A percentile compares a stretch with the other conserved stretches of the same genome.
Conservation (phyloP, 2,113 vertebrate species). For the Murina feae region DNA sequence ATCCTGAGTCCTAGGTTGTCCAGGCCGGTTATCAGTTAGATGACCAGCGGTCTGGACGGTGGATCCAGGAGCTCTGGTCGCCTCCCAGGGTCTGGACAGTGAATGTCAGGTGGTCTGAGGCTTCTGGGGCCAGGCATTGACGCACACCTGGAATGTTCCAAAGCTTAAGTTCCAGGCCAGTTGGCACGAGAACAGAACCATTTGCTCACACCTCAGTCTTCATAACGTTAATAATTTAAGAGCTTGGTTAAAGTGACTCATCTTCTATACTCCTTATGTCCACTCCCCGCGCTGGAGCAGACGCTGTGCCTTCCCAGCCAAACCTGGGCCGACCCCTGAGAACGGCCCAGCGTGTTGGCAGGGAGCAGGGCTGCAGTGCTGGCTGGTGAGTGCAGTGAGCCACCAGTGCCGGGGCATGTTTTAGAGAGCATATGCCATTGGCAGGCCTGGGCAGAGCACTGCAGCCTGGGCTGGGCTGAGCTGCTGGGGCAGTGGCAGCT, state of each 20-base stretch:
- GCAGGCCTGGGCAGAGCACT: background rate
- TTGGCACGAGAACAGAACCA: background rate
- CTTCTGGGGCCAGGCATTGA: background rate
- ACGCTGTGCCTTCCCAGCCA: background rate
- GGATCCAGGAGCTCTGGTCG: background rate
- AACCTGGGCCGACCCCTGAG: background rate
- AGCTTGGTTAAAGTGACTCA: background rate
- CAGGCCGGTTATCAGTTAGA: background rate
- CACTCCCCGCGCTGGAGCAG: background rate
- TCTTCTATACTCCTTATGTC: background rate
- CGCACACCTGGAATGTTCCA: background rate
- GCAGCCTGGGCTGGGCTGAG: background rate
- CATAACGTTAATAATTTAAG: background rate
- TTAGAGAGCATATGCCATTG: background rate
- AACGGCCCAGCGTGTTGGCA: accelerated
- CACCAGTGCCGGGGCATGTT: background rate
- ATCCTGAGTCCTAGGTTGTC: background rate
- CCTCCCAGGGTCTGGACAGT: background rate
- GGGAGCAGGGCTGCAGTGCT: too few species aligned
- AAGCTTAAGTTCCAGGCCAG: background rate
- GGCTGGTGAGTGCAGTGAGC: background rate
- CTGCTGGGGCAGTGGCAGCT: background rate
- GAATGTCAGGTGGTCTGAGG: background rate
- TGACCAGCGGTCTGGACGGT: background rate
- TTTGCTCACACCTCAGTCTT: background rate